Evolutionary conservation across 2,888 invertebrate genomes (phyloP).

Genomic region (Gastracanthus pulcherrimus): DNA sequence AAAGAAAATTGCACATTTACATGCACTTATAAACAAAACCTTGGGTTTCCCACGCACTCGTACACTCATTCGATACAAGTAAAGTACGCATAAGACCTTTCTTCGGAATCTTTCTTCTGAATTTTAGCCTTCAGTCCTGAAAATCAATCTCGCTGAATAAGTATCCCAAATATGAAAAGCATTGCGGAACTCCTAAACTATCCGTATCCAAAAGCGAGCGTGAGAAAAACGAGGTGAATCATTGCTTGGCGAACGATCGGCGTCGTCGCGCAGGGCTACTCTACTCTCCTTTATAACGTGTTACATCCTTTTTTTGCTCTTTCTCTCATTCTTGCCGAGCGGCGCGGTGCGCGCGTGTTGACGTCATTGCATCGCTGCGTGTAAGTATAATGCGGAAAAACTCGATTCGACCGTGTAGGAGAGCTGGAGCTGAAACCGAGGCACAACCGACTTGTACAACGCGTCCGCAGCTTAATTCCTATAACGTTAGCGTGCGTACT

Average conservation of each 20-base stretch:
- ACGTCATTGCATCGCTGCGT: conserved; percentile 22
- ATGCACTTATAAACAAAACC: too few species aligned
- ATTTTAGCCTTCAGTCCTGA: too few species aligned
- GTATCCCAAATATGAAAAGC: not conserved
- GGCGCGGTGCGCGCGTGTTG: too few species aligned
- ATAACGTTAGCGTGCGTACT: not conserved
- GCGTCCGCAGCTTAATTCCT: too few species aligned
- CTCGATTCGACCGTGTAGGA: too few species aligned
- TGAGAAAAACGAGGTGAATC: conserved; percentile 3
- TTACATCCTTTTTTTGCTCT: conserved; percentile 14
- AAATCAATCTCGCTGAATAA: too few species aligned
- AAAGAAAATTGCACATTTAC: too few species aligned
- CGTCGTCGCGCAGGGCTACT: not conserved
- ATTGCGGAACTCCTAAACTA: not conserved
- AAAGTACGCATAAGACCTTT: too few species aligned
- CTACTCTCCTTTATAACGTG: conserved; percentile 15
- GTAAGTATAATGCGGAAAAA: not conserved
- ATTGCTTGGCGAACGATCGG: not conserved
- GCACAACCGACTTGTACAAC: not conserved
- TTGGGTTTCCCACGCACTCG: too few species aligned
- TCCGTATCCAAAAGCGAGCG: not conserved
- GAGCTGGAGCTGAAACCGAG: too few species aligned
- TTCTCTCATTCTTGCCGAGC: conserved; percentile 28
- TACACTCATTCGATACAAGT: too few species aligned
- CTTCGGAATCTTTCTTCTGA: too few species aligned